Evolutionary conservation across 2,888 invertebrate genomes (phyloP).

Genomic region (Arrhopalites spinosus): DNA sequence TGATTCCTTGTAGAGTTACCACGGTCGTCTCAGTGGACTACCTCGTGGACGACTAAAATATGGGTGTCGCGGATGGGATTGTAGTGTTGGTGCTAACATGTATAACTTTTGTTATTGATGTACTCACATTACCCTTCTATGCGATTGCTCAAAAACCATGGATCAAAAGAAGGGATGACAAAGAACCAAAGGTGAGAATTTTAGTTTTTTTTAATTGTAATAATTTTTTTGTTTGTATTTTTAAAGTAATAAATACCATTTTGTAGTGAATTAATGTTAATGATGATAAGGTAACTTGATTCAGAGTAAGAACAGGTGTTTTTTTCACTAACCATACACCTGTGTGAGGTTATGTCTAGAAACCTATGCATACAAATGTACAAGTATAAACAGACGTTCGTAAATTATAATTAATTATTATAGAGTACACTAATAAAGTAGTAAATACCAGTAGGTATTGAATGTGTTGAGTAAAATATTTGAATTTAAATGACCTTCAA

Average conservation of each 20-base stretch:
- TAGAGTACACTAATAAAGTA: no score
- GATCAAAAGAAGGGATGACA: slow-evolving; percentile 76
- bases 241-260: background rate
- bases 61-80: slow-evolving; percentile 46
- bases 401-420: no score
- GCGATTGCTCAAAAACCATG: slow-evolving; percentile 85
- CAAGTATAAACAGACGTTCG: no score
- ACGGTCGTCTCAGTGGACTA: background rate
- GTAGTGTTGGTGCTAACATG: slow-evolving; percentile 66
- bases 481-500: no score
- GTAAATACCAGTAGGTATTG: no score
- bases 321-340: no score
- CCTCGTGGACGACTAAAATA: slow-evolving; percentile 30
- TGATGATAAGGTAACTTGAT: background rate
- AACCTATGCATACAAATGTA: no score
- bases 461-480: no score
- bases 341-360: no score
- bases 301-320: no score
- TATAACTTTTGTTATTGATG: slow-evolving; percentile 83
- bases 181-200: slow-evolving; percentile 73
- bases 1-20: slow-evolving; percentile 29
- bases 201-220: background rate
- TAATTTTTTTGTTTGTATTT: background rate
- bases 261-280: background rate
- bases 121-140: slow-evolving; percentile 89